These are phyloP conservation scores for Machimus rusticus DNA, from an alignment of 2,888 invertebrate species.

Conservation along the genomic window DNA sequence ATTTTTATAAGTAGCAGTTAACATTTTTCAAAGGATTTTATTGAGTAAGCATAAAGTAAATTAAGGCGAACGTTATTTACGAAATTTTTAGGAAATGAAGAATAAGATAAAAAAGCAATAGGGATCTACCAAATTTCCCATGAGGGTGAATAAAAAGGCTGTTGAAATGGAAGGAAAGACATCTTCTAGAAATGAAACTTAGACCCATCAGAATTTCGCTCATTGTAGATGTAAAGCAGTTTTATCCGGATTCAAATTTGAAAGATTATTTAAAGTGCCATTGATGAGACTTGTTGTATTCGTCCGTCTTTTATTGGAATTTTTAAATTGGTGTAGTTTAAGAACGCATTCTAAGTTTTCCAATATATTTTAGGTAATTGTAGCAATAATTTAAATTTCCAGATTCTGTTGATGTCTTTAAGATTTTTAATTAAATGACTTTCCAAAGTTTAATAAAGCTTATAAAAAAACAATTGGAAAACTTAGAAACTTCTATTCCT, in stretches of 20 bases:
- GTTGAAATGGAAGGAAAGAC: no score
- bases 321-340: neutral
- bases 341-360: neutral
- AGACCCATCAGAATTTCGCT: neutral
- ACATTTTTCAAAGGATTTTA: no score
- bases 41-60: no score
- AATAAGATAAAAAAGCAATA: no score
- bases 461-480: neutral
- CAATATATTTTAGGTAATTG: neutral
- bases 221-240: neutral
- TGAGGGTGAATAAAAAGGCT: no score
- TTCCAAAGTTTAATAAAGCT: neutral
- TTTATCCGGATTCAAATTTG: no score
- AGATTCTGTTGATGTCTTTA: neutral
- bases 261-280: neutral
- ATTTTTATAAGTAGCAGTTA: no score
- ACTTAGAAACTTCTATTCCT: neutral
- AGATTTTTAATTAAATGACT: neutral
- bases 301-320: neutral
- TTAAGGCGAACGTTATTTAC: no score
- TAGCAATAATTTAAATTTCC: neutral
- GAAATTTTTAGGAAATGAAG: no score
- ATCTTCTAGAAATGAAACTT: no score
- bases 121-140: no score
- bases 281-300: neutral